phyloP scores from a whole-genome alignment of 2,888 invertebrate genomes.

The Melieria crassipennis region DNA sequence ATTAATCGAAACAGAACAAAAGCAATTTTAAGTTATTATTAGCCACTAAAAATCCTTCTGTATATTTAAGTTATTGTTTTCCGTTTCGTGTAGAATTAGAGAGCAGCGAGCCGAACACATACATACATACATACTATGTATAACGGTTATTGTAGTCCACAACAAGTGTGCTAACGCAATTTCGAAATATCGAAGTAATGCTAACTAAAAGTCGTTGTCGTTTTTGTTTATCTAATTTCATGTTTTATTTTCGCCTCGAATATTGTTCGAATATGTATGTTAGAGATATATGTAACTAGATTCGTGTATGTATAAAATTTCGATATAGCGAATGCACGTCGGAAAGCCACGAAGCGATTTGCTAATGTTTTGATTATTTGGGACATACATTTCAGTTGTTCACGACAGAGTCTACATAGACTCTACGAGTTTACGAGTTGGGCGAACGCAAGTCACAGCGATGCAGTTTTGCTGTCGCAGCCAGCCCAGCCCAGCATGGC shows the following conservation, averaged over 20 bases:
- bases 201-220: too few species aligned
- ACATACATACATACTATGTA: not conserved
- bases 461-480: too few species aligned
- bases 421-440: too few species aligned
- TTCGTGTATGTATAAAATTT: not conserved
- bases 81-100: constrained; percentile 6
- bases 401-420: too few species aligned
- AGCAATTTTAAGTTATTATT: constrained; percentile 23
- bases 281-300: not conserved
- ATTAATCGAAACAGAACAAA: not conserved
- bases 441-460: too few species aligned
- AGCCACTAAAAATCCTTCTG: constrained; percentile 9
- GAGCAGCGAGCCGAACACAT: not conserved
- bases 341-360: too few species aligned
- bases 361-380: too few species aligned
- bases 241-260: not conserved
- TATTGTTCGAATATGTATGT: not conserved
- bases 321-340: too few species aligned
- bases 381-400: too few species aligned
- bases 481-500: too few species aligned
- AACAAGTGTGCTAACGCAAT: too few species aligned
- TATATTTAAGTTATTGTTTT: constrained; percentile 20
- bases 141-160: not conserved
- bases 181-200: too few species aligned
- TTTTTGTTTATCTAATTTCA: not conserved